Evolutionary conservation across 2,888 invertebrate genomes (phyloP), one percentile per base, ranked within the genome.

Genomic region (Calameuta pallipes): DNA sequence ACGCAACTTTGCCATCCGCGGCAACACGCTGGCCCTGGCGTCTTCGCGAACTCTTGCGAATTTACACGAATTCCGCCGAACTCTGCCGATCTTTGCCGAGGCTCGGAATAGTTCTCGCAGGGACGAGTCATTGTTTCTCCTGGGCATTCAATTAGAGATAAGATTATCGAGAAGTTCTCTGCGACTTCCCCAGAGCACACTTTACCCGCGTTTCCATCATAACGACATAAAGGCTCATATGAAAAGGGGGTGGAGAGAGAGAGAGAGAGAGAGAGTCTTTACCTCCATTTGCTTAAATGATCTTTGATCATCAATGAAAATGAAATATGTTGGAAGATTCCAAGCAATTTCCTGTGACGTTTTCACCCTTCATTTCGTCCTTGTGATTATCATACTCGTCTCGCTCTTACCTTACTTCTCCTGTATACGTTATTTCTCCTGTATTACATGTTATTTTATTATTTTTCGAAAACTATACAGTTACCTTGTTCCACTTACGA

Each of bases 111-210:
- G 79, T 81, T 84, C 78, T 78, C 77, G 79, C 82, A 77, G 78
- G 78, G 80, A 82, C 85, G 83, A 87, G 85, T 86, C 86, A 83
- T 86, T 85, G 84, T 87, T 87, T 84, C 85, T 80, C 78, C 80
- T 56, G 74, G 81, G 82, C 79, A 85, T 87, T 86, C 86, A 86
- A 87, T 86, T 86, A 85, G 84, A 81, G 77, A 81, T 77, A 80
- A 82, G 84, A 87, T 87, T 85, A 85, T 85, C 85, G 82, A 78
- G 56, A 56, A 56, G 23, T 56, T 56, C 56, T 15, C 23, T 2
- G 56, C 2, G 56, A 23, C 23, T 56, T 23, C 23, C 4, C 56
- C 9, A 9, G 56, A 23, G 56, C 56, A 56, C 56, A 2, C 23
- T 56, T 56, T 56, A 56, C 23, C 56, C 23, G 56, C 56, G 56